Conservation (phyloP, 2,797 vertebrate species). For the Acanthurus leucopareius region DNA sequence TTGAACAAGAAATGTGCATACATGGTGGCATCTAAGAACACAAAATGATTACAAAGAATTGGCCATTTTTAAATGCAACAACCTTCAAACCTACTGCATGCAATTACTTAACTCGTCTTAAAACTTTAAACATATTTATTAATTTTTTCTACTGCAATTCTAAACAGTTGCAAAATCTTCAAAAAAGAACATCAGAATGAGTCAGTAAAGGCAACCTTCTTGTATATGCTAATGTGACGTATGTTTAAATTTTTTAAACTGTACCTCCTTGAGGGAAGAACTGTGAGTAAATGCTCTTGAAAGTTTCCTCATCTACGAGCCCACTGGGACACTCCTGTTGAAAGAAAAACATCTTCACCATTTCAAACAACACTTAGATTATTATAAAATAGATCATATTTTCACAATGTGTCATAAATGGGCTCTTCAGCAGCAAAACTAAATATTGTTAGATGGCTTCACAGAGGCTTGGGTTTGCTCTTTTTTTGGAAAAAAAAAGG, state of each 20-base stretch:
- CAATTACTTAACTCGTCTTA: background rate
- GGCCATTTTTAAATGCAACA: background rate
- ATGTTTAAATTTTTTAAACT: background rate
- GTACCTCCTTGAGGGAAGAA: slow-evolving; percentile 98
- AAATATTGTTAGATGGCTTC: background rate
- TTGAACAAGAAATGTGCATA: slow-evolving; percentile 98
- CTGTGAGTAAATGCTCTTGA: slow-evolving; percentile 94
- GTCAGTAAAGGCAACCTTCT: background rate
- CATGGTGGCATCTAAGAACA: slow-evolving; percentile 88
- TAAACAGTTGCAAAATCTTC: background rate
- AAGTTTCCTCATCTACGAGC: slow-evolving; percentile 95
- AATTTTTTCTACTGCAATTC: background rate
- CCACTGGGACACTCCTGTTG: slow-evolving; percentile 94
- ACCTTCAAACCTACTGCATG: background rate
- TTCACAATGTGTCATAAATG: background rate
- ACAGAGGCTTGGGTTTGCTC: background rate
- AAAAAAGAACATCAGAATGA: background rate
- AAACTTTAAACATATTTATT: background rate
- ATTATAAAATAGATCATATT: background rate
- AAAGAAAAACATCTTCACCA: background rate
- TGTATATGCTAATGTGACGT: background rate
- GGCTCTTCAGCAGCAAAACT: background rate
- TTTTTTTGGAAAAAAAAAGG: background rate
- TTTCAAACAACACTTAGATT: background rate
- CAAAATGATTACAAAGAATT: background rate